phyloP scores from a whole-genome alignment of 2,113 vertebrate genomes.

The Eptesicus fuscus region DNA sequence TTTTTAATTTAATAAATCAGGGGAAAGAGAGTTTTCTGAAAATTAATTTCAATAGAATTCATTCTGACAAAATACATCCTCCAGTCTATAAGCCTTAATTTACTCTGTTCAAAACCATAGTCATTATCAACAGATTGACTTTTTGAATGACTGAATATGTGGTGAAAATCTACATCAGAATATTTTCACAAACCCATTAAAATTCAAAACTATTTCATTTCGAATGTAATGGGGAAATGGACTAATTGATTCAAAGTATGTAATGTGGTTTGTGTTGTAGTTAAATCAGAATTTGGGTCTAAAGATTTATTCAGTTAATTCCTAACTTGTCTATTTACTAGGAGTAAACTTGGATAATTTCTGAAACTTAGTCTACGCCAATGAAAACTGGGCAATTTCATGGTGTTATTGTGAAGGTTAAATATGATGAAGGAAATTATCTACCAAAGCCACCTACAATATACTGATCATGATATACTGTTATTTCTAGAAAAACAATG shows the following conservation, averaged over 20 bases:
- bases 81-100: neutral
- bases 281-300: neutral
- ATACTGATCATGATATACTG: neutral
- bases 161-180: neutral
- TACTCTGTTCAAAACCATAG: neutral
- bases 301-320: neutral
- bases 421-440: neutral
- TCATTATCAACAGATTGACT: neutral
- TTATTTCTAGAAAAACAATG: neutral
- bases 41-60: neutral
- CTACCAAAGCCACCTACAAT: neutral
- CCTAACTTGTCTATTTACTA: neutral
- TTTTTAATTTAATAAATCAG: neutral
- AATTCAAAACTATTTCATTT: neutral
- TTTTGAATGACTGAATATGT: neutral
- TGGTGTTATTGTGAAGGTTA: neutral
- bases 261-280: neutral
- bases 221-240: neutral
- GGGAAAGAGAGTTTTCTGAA: neutral
- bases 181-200: neutral
- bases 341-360: neutral
- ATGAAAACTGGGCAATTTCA: neutral
- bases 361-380: neutral
- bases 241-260: neutral
- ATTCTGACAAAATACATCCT: neutral